Evolutionary conservation across 2,113 vertebrate genomes (phyloP).

Genomic region (Hemichromis elongatus): DNA sequence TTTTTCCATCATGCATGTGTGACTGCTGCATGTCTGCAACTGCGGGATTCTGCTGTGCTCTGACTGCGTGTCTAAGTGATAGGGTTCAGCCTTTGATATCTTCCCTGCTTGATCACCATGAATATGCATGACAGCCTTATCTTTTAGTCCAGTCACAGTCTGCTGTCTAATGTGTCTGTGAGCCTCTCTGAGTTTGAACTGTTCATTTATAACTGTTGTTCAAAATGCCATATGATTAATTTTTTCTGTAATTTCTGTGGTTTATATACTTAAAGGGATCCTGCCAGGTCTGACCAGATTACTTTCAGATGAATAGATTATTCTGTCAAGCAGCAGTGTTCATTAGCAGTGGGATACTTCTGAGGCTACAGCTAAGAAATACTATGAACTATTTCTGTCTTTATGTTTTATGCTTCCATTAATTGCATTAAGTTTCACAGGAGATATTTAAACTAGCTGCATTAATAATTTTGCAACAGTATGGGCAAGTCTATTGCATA

Average conservation of each 20-base stretch:
- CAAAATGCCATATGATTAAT: neutral
- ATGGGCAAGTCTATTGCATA: neutral
- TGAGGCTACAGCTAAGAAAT: neutral
- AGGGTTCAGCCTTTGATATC: slow-evolving; percentile 31
- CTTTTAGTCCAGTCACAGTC: slow-evolving; percentile 29
- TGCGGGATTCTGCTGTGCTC: neutral
- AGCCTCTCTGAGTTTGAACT: neutral
- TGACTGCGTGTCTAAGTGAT: slow-evolving; percentile 21
- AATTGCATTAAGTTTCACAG: neutral
- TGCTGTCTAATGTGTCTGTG: neutral
- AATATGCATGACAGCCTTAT: slow-evolving; percentile 39
- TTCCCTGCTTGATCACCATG: neutral
- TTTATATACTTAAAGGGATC: neutral
- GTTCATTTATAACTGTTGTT: neutral
- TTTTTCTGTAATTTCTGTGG: neutral
- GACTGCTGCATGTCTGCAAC: neutral
- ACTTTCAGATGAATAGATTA: neutral
- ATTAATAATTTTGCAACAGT: neutral
- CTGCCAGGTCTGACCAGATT: neutral
- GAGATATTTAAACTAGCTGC: neutral
- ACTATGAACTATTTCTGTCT: neutral
- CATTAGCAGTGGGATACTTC: neutral
- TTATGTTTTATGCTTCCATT: neutral
- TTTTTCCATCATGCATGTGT: neutral
- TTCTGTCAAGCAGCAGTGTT: neutral